Percentiles rank a stretch among this genome's conserved stretches.
phyloP scores from a whole-genome alignment of 2,888 invertebrate genomes.

The Ennomos erosarius region DNA sequence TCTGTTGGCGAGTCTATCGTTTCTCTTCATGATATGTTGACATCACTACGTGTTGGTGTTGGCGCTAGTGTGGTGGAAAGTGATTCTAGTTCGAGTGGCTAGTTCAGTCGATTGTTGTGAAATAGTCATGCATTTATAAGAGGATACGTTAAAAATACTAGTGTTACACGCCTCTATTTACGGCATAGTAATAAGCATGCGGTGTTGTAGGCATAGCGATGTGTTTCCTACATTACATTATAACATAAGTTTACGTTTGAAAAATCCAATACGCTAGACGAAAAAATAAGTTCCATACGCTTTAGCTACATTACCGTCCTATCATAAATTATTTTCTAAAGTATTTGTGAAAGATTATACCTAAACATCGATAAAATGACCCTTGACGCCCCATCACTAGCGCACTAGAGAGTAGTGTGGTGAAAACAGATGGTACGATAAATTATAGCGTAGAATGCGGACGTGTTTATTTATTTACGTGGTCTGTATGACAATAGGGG shows the following conservation, averaged over 20 bases:
- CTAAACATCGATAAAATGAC: slow-evolving; percentile 1
- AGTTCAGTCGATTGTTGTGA: slow-evolving; percentile 9
- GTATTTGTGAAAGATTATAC: no score
- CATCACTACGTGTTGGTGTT: slow-evolving; percentile 45
- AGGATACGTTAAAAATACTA: no score
- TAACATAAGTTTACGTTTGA: no score
- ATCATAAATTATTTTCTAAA: no score
- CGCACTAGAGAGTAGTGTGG: slow-evolving; percentile 31
- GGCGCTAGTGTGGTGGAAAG: slow-evolving; percentile 44
- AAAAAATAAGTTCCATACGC: no score
- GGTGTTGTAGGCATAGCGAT: no score
- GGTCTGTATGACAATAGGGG: slow-evolving; percentile 39
- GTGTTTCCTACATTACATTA: no score
- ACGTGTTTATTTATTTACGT: slow-evolving; percentile 44
- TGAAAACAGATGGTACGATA: slow-evolving; percentile 54
- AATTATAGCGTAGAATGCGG: slow-evolving; percentile 41
- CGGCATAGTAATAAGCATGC: no score
- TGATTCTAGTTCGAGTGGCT: slow-evolving; percentile 35
- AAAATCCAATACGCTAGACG: no score
- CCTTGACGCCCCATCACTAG: slow-evolving; percentile 14
- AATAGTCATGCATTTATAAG: background rate
- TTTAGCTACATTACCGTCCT: no score
- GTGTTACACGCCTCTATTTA: no score
- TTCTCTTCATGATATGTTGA: slow-evolving; percentile 40
- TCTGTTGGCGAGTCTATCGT: slow-evolving; percentile 51